Base-by-base conservation (phyloP, 2,113 vertebrate genomes). In the Mustela lutreola region DNA sequence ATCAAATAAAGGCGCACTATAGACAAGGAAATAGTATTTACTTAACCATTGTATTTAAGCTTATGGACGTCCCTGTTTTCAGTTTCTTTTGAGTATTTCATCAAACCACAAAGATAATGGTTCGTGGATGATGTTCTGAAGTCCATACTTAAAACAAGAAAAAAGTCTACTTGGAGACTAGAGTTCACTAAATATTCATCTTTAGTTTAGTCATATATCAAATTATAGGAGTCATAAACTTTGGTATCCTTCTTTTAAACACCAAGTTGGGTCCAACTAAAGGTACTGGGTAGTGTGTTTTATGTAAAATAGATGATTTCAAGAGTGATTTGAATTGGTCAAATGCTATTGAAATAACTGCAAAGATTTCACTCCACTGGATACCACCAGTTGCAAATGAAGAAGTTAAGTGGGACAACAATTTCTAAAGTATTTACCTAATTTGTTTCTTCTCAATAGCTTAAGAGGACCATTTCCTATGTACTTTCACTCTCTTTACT, bases 321-420 rank as follows among this genome's bases (percentile, higher is more conserved):
- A 83, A 78, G 60, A 76, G 75, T 28, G 10, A 80, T 39, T 84
- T 84, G 9, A 48, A 76, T 65, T 92, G n/a, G 36, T 87, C 62
- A 73, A 96, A 93, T 42, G 14, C 21, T 95, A 39, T 42, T 11
- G 33, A 93, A 95, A 73, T 84, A 24, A 80, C 53, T 60, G n/a
- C 28, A 15, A 78, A 45, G 56, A 39, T 7, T n/a, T 63, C 26
- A 22, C 58, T 12, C 67, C 36, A 62, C 0, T 70, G 65, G 75
- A 26, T 50, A 48, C 65, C 42, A 60, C 15, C 22, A 1, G n/a
- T 18, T 78, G 7, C 14, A 60, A 45, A 53, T 65, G 60, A 93
- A 90, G 79, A 83, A 73, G 45, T 50, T 82, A 65, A 91, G 28
- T 73, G 63, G 65, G 21, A 1, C 56, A 84, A 89, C 42, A 80